phyloP scores from a whole-genome alignment of 1,140 invertebrate genomes.

The Drosophila sechellia region DNA sequence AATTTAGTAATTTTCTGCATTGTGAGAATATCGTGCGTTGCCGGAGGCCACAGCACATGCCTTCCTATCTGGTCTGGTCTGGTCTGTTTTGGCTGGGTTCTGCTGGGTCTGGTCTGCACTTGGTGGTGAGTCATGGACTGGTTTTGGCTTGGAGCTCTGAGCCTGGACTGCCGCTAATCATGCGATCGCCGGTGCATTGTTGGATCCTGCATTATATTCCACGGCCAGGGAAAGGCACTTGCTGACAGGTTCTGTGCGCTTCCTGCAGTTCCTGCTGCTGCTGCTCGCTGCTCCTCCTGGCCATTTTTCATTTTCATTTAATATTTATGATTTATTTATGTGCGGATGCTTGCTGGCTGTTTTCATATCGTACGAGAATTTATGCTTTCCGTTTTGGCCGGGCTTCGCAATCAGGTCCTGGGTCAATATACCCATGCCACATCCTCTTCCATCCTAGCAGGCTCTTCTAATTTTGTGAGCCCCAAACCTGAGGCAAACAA shows the following conservation, averaged over 20 bases:
- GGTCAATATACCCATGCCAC: conserved; percentile 10
- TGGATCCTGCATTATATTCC: conserved; percentile 59
- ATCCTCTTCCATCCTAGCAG: no score
- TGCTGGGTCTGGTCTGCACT: background rate
- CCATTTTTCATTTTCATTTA: conserved; percentile 82
- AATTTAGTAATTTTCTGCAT: conserved; percentile 76
- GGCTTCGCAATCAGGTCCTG: conserved; percentile 6
- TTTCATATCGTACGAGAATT: conserved; percentile 78
- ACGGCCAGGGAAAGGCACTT: conserved; percentile 29
- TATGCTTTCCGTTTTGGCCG: conserved; percentile 78
- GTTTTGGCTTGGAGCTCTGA: conserved; percentile 23
- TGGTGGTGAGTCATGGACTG: conserved; percentile 27
- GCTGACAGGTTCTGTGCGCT: conserved; percentile 79
- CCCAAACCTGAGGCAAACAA: conserved; percentile 64
- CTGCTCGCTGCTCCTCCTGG: conserved; percentile 27
- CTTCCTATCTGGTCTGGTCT: conserved; percentile 3
- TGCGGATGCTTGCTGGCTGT: conserved; percentile 78
- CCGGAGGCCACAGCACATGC: conserved; percentile 37
- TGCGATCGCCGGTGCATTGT: conserved; percentile 73
- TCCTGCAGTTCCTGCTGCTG: conserved; percentile 29
- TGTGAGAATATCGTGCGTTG: conserved; percentile 71
- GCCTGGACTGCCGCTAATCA: conserved; percentile 69
- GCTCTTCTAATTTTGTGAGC: conserved; percentile 54
- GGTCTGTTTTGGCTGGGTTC: conserved; percentile 5
- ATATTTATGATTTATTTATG: conserved; percentile 83